A percentile compares a stretch with the other conserved stretches of the same genome.
phyloP scores from a whole-genome alignment of 2,797 vertebrate genomes.

The Crypturellus tataupa region DNA sequence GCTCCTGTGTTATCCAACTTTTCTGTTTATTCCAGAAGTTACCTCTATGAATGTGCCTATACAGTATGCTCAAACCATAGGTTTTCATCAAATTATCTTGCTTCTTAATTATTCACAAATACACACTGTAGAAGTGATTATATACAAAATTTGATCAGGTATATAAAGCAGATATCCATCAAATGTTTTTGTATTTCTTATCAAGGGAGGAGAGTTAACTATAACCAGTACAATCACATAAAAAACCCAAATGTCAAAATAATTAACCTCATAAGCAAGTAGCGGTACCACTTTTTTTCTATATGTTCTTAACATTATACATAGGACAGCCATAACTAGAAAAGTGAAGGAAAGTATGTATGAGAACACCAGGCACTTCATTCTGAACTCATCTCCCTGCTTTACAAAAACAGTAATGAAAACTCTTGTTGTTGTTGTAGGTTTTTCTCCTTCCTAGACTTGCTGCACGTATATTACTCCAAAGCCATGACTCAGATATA shows the following conservation, averaged over 20 bases:
- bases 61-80: neutral
- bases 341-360: neutral
- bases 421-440: neutral
- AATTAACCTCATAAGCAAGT: neutral
- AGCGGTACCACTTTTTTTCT: neutral
- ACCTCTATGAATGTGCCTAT: neutral
- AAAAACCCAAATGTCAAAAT: neutral
- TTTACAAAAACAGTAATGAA: neutral
- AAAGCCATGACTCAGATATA: neutral
- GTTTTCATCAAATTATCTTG: neutral
- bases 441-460: fast-evolving
- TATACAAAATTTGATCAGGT: neutral
- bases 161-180: neutral
- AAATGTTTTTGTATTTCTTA: neutral
- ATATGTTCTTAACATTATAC: neutral
- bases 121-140: neutral
- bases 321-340: neutral
- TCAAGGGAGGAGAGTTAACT: neutral
- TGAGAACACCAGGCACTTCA: neutral
- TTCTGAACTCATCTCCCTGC: neutral
- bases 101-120: neutral
- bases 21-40: neutral
- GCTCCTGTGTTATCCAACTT: neutral
- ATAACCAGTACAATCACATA: neutral
- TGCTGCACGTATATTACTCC: neutral